Conservation (phyloP, 2,113 vertebrate species). For the Xenus cinereus region DNA sequence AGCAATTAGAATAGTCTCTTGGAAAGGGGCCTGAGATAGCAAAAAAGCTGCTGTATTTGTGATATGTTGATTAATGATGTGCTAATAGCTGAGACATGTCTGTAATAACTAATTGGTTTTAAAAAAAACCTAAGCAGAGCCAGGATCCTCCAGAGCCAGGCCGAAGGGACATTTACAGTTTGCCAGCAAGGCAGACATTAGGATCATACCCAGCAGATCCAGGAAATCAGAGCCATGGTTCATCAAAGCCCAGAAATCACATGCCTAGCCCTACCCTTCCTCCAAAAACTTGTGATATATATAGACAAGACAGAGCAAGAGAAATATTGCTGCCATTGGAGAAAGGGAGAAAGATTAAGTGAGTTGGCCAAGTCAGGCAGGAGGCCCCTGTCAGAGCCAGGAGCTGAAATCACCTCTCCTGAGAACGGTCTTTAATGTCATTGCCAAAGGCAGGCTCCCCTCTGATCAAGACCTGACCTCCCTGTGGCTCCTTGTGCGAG, state of each 20-base stretch:
- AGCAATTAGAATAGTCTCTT: not conserved
- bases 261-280: not conserved
- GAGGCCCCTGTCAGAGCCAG: not conserved
- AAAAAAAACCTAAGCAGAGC: not conserved
- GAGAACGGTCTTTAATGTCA: not conserved
- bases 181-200: not conserved
- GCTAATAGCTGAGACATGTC: not conserved
- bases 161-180: not conserved
- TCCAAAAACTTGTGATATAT: not conserved
- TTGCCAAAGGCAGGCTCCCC: not conserved
- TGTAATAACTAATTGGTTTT: not conserved
- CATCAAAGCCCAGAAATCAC: not conserved
- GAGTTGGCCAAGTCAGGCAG: slow-evolving; percentile 39
- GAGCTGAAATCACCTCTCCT: slow-evolving; percentile 48
- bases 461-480: not conserved
- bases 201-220: not conserved
- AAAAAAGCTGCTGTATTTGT: not conserved
- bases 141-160: not conserved
- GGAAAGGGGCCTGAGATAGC: not conserved
- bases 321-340: not conserved
- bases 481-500: not conserved
- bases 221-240: not conserved
- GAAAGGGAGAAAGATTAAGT: not conserved
- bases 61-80: not conserved
- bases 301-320: not conserved